These are phyloP conservation scores for Trichopria drosophilae DNA, from an alignment of 2,888 invertebrate genomes.

Conservation along the genomic window DNA sequence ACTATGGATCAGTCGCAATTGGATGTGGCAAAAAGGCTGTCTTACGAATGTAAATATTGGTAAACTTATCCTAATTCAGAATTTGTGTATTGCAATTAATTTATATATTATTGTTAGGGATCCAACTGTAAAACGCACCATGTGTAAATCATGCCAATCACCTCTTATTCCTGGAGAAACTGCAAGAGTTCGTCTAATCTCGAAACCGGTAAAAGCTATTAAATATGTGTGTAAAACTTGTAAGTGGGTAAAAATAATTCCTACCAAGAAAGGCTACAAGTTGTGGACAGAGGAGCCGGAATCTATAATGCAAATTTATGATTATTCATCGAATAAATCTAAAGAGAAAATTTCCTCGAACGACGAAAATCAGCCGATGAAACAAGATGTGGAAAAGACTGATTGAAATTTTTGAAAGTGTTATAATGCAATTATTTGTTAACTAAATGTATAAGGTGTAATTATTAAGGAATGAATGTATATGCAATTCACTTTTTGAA, in stretches of 20 bases:
- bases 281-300: slow-evolving; percentile 63
- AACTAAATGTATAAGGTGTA: too few relatives aligned
- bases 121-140: slow-evolving; percentile 64
- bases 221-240: slow-evolving; percentile 61
- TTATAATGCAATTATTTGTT: too few relatives aligned
- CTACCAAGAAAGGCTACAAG: slow-evolving; percentile 54
- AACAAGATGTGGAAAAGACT: too few relatives aligned
- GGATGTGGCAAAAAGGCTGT: slow-evolving; percentile 66
- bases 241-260: slow-evolving; percentile 53
- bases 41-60: slow-evolving; percentile 61
- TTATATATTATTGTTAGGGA: slow-evolving; percentile 60
- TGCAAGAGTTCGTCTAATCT: slow-evolving; percentile 61
- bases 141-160: slow-evolving; percentile 65
- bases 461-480: too few relatives aligned
- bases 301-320: slow-evolving; percentile 60
- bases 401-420: too few relatives aligned
- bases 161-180: slow-evolving; percentile 62
- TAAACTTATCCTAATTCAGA: slow-evolving; percentile 29
- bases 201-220: slow-evolving; percentile 58
- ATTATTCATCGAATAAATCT: slow-evolving; percentile 55
- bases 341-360: too few relatives aligned
- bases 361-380: too few relatives aligned
- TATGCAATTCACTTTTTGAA: too few relatives aligned
- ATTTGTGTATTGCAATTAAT: slow-evolving; percentile 4
- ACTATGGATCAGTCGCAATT: slow-evolving; percentile 63